These are phyloP conservation scores for Chelonoidis abingdonii DNA, from an alignment of 2,113 vertebrate genomes.

Conservation along the genomic window DNA sequence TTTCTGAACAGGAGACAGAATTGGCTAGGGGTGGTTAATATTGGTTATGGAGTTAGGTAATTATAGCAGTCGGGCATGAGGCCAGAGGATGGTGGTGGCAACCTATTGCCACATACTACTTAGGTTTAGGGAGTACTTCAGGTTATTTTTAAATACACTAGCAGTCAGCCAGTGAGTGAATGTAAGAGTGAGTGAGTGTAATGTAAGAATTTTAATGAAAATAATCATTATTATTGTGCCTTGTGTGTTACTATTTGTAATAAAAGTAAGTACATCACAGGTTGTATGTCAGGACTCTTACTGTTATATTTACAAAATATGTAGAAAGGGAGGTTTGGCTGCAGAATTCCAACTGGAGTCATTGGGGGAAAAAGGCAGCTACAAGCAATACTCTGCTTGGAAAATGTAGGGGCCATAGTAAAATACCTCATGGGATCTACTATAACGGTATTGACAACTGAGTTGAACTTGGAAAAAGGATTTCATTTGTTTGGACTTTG, in stretches of 20 bases:
- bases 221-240: background rate
- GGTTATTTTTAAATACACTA: constrained; percentile 6
- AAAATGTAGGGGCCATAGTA: constrained; percentile 22
- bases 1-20: constrained; percentile 45
- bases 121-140: background rate
- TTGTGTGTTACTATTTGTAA: background rate
- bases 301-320: background rate
- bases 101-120: background rate
- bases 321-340: background rate
- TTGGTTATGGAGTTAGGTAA: constrained; percentile 35
- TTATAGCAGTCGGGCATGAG: background rate
- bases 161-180: background rate
- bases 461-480: constrained; percentile 44
- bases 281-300: background rate
- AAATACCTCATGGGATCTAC: background rate
- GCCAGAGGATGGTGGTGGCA: constrained; percentile 32
- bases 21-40: constrained; percentile 56
- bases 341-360: background rate
- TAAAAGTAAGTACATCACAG: background rate
- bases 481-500: constrained; percentile 48
- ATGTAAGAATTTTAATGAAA: constrained; percentile 13
- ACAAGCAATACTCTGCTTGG: constrained; percentile 7
- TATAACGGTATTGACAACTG: constrained; percentile 25
- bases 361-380: constrained; percentile 35
- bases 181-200: too few species aligned